Base-by-base conservation (phyloP, 2,888 invertebrate species). In the Pelosia muscerda region DNA sequence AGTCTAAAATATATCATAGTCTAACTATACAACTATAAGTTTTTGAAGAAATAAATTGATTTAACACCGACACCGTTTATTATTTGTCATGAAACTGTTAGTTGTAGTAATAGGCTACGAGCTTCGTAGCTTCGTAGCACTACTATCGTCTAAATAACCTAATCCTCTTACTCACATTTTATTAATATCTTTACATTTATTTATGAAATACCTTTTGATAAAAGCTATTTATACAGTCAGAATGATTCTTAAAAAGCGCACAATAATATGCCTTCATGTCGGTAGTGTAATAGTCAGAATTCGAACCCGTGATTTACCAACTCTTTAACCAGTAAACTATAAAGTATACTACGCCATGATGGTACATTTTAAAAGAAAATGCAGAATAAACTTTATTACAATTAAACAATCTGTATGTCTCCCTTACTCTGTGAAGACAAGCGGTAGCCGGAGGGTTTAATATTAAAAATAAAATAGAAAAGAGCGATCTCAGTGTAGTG, bases 401-500 rank as follows among this genome's bases (percentile, higher is more conserved):
- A 61, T 42, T 23, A 42, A 53, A 55, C 11, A 55, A 78, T 87
- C 85, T 89, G 68, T 58, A 2, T 58, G 3, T 6, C 1, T 42
- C 23, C 57, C 66, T 58, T 90, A 84, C 85, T 88, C 93, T 93
- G 78, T 81, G 67, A 22, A 38, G 38, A 67, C 77, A 74, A 86
- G 82, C 84, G 82, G 86, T 83, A 86, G 90, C 91, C 88, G 81
- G 89, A 81, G 92, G 92, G 88, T 90, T 92, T 92, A 93, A 93
- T 94, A 94, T 93, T 91, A 93, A 94, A 93, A 93, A 93, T 94
- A 93, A 93, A 93, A 93, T 87, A 90, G 88, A 88, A 89, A 90
- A 87, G 88, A 89, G 84, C 87, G 89, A 90, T 90, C 89, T 75
- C 84, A 72, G 84, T 90, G 89, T 90, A 91, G 91, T 90, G 92